Evolutionary conservation across 2,888 invertebrate species (phyloP).

Genomic region (Smittia sp.): DNA sequence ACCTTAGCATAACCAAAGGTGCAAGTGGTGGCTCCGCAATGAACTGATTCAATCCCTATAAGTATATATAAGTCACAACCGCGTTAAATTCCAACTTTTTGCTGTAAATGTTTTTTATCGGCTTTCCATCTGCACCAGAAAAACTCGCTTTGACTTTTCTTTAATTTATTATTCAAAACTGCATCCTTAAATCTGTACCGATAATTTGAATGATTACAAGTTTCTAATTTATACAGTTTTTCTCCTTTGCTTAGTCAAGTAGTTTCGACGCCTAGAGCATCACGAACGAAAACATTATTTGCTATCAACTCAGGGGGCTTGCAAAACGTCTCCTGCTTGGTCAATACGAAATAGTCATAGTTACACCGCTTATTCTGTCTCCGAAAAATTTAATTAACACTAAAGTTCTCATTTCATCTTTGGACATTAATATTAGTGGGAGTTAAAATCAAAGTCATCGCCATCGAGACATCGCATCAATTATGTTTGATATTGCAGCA

Average conservation of each 20-base stretch:
- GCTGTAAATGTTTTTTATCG: no score
- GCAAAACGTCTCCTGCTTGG: constrained; percentile 6
- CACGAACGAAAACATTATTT: neutral
- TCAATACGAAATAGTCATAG: neutral
- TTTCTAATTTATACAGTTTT: neutral
- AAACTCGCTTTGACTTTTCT: neutral
- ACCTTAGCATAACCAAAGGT: no score
- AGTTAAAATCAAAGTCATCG: constrained; percentile 3
- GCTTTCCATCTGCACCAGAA: no score
- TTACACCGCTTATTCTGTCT: neutral
- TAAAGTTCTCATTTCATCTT: neutral
- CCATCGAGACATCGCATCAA: constrained; percentile 51
- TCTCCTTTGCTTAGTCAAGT: neutral
- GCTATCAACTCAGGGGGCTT: neutral
- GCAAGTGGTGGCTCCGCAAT: no score
- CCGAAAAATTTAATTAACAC: neutral
- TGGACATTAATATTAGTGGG: neutral
- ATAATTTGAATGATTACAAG: neutral
- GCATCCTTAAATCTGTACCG: neutral
- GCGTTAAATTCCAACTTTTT: no score
- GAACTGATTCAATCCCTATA: no score
- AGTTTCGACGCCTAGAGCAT: neutral
- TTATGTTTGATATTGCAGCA: constrained; percentile 98
- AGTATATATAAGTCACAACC: no score
- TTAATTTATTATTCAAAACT: constrained; percentile 12